These are phyloP conservation scores for Drosophila kuntzei DNA, from an alignment of 2,888 invertebrate genomes.

Conservation along the genomic window DNA sequence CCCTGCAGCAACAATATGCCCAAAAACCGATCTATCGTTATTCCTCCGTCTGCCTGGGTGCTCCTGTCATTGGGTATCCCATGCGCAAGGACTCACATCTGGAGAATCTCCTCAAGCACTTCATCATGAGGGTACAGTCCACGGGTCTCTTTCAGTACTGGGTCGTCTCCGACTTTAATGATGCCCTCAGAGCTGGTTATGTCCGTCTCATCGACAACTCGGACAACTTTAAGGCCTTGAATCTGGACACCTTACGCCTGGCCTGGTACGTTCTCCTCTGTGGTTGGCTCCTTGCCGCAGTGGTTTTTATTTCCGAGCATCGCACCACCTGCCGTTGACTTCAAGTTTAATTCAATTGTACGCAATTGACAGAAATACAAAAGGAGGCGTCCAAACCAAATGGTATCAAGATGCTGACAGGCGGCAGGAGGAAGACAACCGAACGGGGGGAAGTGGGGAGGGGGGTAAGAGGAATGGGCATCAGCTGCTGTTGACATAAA, in stretches of 20 bases:
- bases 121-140: conserved; percentile 68
- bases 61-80: conserved; percentile 69
- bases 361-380: conserved; percentile 74
- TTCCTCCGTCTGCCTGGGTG: conserved; percentile 76
- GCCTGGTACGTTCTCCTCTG: conserved; percentile 56
- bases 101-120: conserved; percentile 57
- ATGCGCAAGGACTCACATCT: conserved; percentile 72
- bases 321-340: conserved; percentile 64
- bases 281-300: conserved; percentile 57
- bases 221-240: conserved; percentile 61
- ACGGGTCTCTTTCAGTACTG: conserved; percentile 62
- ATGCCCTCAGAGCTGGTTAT: conserved; percentile 62
- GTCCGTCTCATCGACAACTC: conserved; percentile 70
- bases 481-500: conserved; percentile 78
- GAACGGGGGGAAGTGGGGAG: not conserved
- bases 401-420: conserved; percentile 48
- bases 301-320: conserved; percentile 40
- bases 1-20: conserved; percentile 78
- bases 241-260: conserved; percentile 64
- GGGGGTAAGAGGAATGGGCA: conserved; percentile 17
- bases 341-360: conserved; percentile 70
- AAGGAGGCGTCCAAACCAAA: conserved; percentile 38
- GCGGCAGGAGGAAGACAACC: not conserved
- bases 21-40: conserved; percentile 72
- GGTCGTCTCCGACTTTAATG: conserved; percentile 65